phyloP scores from a whole-genome alignment of 1,140 invertebrate genomes.

The Eriocheir sinensis region DNA sequence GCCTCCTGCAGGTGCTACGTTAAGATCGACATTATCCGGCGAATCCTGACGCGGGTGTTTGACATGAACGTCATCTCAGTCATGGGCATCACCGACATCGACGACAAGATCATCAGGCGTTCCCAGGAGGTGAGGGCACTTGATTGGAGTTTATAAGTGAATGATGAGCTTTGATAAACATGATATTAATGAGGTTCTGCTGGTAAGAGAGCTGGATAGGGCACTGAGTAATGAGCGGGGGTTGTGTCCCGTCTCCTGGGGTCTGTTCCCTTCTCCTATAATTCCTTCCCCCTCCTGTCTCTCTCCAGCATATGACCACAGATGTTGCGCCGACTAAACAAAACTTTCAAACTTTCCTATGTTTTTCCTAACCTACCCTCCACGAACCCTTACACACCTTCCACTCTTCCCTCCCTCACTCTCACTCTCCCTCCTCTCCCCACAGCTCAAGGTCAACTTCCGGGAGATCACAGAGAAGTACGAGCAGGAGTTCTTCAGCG shows the following conservation, averaged over 20 bases:
- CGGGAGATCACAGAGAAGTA: constrained; percentile 82
- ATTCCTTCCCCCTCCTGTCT: background rate
- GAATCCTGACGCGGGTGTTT: constrained; percentile 90
- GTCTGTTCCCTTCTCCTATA: too few relatives aligned
- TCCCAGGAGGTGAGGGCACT: constrained; percentile 82
- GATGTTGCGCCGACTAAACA: too few relatives aligned
- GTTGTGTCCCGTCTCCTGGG: too few relatives aligned
- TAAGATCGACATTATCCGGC: constrained; percentile 92
- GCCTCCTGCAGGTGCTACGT: constrained; percentile 84
- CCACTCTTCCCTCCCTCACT: background rate
- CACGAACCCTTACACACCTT: background rate
- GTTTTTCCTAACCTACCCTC: too few relatives aligned
- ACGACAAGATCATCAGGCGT: constrained; percentile 96
- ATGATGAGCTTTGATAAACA: too few relatives aligned
- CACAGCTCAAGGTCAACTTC: constrained; percentile 60
- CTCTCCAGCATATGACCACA: too few relatives aligned
- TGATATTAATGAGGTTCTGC: background rate
- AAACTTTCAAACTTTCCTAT: too few relatives aligned
- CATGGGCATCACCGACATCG: constrained; percentile 97
- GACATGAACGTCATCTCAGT: constrained; percentile 89
- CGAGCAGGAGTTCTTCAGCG: constrained; percentile 92
- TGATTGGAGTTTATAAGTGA: background rate
- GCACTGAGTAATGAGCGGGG: background rate
- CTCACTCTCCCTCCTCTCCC: too few relatives aligned
- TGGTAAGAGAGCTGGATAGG: background rate